Evolutionary conservation across 2,113 vertebrate species (phyloP).

Genomic region (Sander vitreus): DNA sequence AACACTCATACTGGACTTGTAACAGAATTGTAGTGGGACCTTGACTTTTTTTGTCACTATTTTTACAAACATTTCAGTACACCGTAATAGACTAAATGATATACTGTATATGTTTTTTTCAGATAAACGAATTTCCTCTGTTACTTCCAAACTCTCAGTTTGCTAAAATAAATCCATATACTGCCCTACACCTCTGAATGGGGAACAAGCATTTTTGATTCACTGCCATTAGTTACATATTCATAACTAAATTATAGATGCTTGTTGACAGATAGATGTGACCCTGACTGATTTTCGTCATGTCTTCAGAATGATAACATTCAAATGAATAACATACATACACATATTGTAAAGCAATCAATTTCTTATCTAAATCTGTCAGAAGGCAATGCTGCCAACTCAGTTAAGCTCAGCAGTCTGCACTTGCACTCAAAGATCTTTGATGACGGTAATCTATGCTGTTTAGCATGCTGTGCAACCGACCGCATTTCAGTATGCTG

Average conservation of each 20-base stretch:
- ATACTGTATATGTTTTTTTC: too few relatives aligned
- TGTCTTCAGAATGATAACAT: constrained; percentile 28
- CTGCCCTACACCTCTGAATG: not conserved
- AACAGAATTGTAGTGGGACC: not conserved
- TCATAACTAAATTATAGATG: constrained; percentile 16
- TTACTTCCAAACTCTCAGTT: constrained; percentile 1
- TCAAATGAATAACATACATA: constrained; percentile 23
- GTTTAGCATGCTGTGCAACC: constrained; percentile 39
- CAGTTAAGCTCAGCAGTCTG: constrained; percentile 47
- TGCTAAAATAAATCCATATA: constrained; percentile 17
- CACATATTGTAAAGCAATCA: constrained; percentile 53
- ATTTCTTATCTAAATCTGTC: constrained; percentile 61
- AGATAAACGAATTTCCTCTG: constrained; percentile 8
- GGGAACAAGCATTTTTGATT: constrained; percentile 1
- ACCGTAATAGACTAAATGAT: not conserved
- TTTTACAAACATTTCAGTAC: not conserved
- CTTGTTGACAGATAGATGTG: not conserved
- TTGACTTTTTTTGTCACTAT: constrained; percentile 13
- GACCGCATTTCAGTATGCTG: constrained; percentile 22
- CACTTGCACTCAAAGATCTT: constrained; percentile 52
- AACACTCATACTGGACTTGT: constrained; percentile 2
- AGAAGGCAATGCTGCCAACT: constrained; percentile 45
- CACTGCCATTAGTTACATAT: constrained; percentile 2
- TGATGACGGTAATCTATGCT: constrained; percentile 50
- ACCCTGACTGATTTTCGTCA: not conserved